Percentiles rank a stretch among this genome's conserved stretches.
phyloP scores from a whole-genome alignment of 2,888 invertebrate species.

The Nomada fucata region DNA sequence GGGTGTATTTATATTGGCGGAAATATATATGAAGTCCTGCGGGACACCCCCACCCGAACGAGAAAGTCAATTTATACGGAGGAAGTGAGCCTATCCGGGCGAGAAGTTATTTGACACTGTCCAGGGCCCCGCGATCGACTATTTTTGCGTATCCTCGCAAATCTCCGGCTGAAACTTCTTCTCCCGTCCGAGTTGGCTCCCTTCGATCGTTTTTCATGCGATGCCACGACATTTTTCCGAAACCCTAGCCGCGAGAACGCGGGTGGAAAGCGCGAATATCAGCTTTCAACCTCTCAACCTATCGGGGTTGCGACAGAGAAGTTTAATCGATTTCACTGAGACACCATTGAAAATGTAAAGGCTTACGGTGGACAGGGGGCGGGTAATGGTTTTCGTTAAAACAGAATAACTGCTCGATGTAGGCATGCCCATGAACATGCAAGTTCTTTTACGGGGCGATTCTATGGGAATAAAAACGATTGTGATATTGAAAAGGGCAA shows the following conservation, averaged over 20 bases:
- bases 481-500: too few relatives aligned
- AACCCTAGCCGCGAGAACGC: constrained; percentile 26
- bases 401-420: too few relatives aligned
- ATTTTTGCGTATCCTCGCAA: constrained; percentile 39
- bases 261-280: constrained; percentile 12
- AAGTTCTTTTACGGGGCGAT: too few relatives aligned
- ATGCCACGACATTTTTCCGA: constrained; percentile 21
- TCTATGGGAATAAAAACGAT: too few relatives aligned
- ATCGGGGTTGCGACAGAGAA: neutral
- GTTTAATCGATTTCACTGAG: neutral
- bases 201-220: constrained; percentile 37
- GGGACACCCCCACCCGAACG: constrained; percentile 12
- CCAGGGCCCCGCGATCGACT: constrained; percentile 13
- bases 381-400: neutral
- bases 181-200: neutral
- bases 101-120: constrained; percentile 54
- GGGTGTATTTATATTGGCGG: constrained; percentile 35
- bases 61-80: constrained; percentile 51
- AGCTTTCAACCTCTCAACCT: constrained; percentile 11
- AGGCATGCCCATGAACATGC: too few relatives aligned
- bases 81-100: constrained; percentile 34
- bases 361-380: neutral
- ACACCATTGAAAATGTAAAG: neutral
- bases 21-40: constrained; percentile 43
- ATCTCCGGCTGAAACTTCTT: constrained; percentile 17